Evolutionary conservation across 2,113 vertebrate species (phyloP).

Genomic region (Hiodon alosoides): DNA sequence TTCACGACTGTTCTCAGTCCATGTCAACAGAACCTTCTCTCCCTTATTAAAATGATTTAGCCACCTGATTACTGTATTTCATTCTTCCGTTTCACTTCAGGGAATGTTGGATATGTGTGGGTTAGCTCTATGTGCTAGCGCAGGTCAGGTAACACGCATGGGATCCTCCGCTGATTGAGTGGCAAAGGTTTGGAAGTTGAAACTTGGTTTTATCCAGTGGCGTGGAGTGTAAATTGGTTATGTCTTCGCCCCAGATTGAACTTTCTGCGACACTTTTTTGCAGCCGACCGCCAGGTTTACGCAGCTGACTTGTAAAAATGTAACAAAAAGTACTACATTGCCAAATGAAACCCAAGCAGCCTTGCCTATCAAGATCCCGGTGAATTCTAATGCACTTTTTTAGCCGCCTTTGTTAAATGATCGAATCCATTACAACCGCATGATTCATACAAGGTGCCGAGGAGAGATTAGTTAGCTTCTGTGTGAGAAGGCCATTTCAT

Average conservation of each 20-base stretch:
- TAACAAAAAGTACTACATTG: too few species aligned
- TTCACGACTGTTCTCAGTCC: too few species aligned
- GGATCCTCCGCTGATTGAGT: too few species aligned
- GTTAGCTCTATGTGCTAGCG: not conserved
- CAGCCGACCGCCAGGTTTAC: not conserved
- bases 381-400: too few species aligned
- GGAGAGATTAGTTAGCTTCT: too few species aligned
- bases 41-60: constrained; percentile 14
- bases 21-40: constrained; percentile 5
- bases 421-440: too few species aligned
- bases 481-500: too few species aligned
- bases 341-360: too few species aligned
- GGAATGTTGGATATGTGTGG: not conserved
- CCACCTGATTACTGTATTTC: constrained; percentile 18
- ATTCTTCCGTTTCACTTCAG: not conserved
- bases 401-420: too few species aligned
- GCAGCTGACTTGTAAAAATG: too few species aligned
- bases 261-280: not conserved
- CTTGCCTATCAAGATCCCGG: too few species aligned
- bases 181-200: not conserved
- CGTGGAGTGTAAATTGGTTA: not conserved
- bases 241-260: not conserved
- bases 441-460: too few species aligned
- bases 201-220: not conserved
- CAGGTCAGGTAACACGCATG: not conserved